Conservation (phyloP, 2,888 invertebrate species). For the Dicyrtomina minuta region DNA sequence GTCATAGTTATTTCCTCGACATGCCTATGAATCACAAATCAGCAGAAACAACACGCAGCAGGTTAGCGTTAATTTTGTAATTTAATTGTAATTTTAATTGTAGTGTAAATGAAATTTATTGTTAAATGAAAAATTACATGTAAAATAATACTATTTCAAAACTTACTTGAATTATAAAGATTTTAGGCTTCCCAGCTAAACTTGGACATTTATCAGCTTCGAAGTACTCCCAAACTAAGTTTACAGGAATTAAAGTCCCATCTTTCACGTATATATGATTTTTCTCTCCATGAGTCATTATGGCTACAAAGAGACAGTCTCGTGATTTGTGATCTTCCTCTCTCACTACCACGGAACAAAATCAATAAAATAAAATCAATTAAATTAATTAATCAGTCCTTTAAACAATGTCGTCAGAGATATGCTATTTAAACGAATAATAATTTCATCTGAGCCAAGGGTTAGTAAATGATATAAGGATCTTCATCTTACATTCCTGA, state of each 20-base stretch:
- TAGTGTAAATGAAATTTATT: too few relatives aligned
- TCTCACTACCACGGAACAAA: constrained; percentile 36
- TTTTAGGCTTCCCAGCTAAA: constrained; percentile 79
- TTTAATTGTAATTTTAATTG: too few relatives aligned
- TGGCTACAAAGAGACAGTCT: constrained; percentile 46
- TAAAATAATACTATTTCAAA: too few relatives aligned
- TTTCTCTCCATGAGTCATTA: constrained; percentile 51
- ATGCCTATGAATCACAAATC: constrained; percentile 39
- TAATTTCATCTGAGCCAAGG: too few relatives aligned
- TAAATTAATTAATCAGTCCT: neutral
- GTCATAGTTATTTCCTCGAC: constrained; percentile 48
- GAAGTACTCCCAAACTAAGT: constrained; percentile 48
- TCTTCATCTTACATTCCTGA: constrained; percentile 40
- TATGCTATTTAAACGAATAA: too few relatives aligned
- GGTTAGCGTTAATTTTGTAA: too few relatives aligned
- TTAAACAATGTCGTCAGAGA: too few relatives aligned
- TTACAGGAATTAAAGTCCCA: constrained; percentile 48
- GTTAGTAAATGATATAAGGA: too few relatives aligned
- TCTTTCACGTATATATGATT: constrained; percentile 47
- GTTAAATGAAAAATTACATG: too few relatives aligned
- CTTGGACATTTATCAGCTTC: constrained; percentile 67
- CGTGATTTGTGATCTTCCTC: constrained; percentile 43
- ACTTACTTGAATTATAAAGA: constrained; percentile 54
- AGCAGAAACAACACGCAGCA: too few relatives aligned
- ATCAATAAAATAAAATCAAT: neutral